phyloP scores from a whole-genome alignment of 37 sponge, comb jelly and placozoan species.

The Crambe crambe region DNA sequence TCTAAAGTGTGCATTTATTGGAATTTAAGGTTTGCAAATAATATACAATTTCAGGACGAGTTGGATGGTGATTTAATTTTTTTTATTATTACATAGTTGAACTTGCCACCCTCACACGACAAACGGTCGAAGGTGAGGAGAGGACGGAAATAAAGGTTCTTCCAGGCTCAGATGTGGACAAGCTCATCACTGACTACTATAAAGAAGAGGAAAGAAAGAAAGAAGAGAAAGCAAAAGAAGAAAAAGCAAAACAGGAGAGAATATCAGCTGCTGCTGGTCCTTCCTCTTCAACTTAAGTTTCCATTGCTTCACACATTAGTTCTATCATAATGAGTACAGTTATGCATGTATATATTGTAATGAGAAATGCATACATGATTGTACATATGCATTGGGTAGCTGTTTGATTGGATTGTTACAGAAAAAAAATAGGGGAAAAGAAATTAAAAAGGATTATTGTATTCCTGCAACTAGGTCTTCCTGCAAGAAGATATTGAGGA shows the following conservation, averaged over 20 bases:
- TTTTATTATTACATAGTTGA: slow-evolving; percentile 59
- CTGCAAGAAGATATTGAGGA: slow-evolving; percentile 5
- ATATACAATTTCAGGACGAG: background rate
- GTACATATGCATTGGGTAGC: background rate
- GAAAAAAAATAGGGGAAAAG: background rate
- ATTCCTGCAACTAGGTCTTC: background rate
- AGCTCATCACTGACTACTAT: slow-evolving; percentile 63
- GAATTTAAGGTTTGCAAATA: too few species aligned
- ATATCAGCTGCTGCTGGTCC: slow-evolving; percentile 39
- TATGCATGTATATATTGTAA: background rate
- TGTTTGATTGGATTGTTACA: background rate
- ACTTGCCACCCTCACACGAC: slow-evolving; percentile 88
- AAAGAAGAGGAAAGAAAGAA: slow-evolving; percentile 70
- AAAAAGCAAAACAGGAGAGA: slow-evolving; percentile 46
- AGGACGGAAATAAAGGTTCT: slow-evolving; percentile 79
- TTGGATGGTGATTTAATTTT: too few species aligned
- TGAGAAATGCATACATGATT: background rate
- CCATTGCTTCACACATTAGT: background rate
- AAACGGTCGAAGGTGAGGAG: slow-evolving; percentile 4
- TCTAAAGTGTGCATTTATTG: too few species aligned
- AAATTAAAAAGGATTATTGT: background rate
- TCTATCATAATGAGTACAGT: background rate
- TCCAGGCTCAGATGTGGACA: slow-evolving; percentile 64
- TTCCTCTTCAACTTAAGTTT: slow-evolving; percentile 15
- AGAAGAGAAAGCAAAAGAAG: slow-evolving; percentile 63